These are phyloP conservation scores for Megamerina dolium DNA, from an alignment of 2,888 invertebrate species.

Conservation along the genomic window DNA sequence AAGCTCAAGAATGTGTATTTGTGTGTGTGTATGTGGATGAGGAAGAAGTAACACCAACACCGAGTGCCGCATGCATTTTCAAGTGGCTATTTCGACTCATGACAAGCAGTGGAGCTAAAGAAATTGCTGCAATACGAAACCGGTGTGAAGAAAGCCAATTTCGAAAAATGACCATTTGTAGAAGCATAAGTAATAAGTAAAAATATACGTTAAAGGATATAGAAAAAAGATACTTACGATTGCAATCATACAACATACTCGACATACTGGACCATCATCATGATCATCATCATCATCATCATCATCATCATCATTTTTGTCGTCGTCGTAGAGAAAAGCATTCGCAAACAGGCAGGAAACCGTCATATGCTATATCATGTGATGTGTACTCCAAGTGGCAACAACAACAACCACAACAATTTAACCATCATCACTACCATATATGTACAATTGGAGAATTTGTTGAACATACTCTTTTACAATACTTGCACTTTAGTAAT, in stretches of 20 bases:
- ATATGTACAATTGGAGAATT: too few species aligned
- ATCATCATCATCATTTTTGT: too few species aligned
- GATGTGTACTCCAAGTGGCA: too few species aligned
- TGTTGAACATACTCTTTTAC: too few species aligned
- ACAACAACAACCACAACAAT: too few species aligned
- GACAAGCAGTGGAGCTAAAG: neutral
- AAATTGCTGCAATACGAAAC: neutral
- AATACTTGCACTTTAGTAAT: too few species aligned
- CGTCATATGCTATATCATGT: too few species aligned
- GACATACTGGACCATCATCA: neutral
- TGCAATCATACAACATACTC: neutral
- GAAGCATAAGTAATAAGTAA: neutral
- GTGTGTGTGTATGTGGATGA: too few species aligned
- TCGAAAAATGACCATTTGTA: conserved; percentile 12
- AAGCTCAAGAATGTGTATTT: too few species aligned
- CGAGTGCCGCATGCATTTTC: neutral
- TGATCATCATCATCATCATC: neutral
- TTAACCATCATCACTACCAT: too few species aligned
- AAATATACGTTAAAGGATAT: neutral
- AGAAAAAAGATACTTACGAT: neutral
- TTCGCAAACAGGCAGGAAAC: neutral
- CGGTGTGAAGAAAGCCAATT: conserved; percentile 10
- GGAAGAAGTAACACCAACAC: too few species aligned
- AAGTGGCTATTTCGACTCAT: neutral
- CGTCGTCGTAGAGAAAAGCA: too few species aligned